Base-by-base conservation (phyloP, 2,888 invertebrate genomes). In the Dendrolimus houi region DNA sequence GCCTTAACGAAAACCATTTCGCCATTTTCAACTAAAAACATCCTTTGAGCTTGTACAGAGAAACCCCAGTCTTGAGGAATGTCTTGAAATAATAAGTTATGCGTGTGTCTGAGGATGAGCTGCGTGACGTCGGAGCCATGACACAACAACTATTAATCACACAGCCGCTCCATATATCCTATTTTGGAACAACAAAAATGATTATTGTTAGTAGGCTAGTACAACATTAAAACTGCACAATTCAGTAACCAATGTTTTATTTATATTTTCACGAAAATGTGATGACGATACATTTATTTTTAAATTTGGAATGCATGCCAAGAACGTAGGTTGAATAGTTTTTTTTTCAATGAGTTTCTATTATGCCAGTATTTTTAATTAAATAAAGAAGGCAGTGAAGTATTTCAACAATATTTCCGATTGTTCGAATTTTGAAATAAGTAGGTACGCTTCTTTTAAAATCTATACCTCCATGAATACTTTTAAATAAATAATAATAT, bases 101-200 rank as follows among this genome's bases (percentile, higher is more conserved):
- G 69, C 65, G 63, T 66, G 64, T 57, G 60, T 60, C 57, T 62
- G 66, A 69, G 71, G 66, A 68, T 67, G 66, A 74, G 66, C 69
- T 68, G 68, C 66, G 72, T 76, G 79, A 79, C 81, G 80, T 77
- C 77, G 74, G 69, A 70, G 74, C 75, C 80, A 75, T 74, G 85
- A 85, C 86, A 84, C 73, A 68, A 52, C 17, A 62, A 71, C 84
- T 78, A 87, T 87, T 87, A 87, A 87, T 87, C 87, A 87, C 74
- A 65, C 65, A 69, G 67, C 72, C 72, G 71, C 69, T 75, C 74
- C 77, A 73, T 74, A 69, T 77, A n/a, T 72, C 71, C 72, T 72
- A 72, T 71, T 70, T 68, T 66, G 62, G 69, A 68, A 63, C 67
- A 67, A 72, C 77, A 74, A 71, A 77, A 78, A 77, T 77, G 78